phyloP scores from a whole-genome alignment of 2,113 vertebrate species.

The Zootoca vivipara region DNA sequence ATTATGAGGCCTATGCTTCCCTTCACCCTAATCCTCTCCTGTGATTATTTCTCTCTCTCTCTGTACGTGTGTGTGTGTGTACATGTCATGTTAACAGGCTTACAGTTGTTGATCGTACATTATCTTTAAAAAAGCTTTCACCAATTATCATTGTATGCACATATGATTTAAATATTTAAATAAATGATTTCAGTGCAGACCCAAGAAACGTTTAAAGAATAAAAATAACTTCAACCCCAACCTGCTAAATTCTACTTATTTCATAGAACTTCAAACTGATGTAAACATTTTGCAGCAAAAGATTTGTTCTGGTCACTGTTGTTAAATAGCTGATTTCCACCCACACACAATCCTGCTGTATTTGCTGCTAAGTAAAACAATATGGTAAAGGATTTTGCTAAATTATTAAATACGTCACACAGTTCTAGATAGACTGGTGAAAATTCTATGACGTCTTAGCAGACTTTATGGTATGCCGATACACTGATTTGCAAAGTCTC shows the following conservation, averaged over 20 bases:
- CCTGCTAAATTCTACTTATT: conserved; percentile 56
- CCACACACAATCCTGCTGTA: conserved; percentile 65
- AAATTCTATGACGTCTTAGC: conserved; percentile 74
- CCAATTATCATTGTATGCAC: neutral
- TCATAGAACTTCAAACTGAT: conserved; percentile 64
- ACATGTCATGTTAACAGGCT: neutral
- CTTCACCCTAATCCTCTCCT: neutral
- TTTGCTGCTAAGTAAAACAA: conserved; percentile 77
- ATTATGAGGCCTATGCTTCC: neutral
- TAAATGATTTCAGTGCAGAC: neutral
- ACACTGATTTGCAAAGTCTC: conserved; percentile 69
- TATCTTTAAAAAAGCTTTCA: neutral
- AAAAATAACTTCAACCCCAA: conserved; percentile 31
- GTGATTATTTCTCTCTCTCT: neutral
- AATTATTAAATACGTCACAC: conserved; percentile 69
- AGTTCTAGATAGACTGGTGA: conserved; percentile 61
- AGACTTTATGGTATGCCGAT: conserved; percentile 73
- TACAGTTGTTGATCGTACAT: neutral
- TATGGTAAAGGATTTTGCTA: conserved; percentile 75
- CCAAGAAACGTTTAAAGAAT: conserved; percentile 16
- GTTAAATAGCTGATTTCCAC: conserved; percentile 71
- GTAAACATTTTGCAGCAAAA: conserved; percentile 74
- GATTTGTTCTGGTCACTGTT: conserved; percentile 81
- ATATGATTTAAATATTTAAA: conserved; percentile 9
- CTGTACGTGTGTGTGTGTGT: neutral